Base-by-base conservation (phyloP, 2,113 vertebrate species). In the Dermatemys mawii region DNA sequence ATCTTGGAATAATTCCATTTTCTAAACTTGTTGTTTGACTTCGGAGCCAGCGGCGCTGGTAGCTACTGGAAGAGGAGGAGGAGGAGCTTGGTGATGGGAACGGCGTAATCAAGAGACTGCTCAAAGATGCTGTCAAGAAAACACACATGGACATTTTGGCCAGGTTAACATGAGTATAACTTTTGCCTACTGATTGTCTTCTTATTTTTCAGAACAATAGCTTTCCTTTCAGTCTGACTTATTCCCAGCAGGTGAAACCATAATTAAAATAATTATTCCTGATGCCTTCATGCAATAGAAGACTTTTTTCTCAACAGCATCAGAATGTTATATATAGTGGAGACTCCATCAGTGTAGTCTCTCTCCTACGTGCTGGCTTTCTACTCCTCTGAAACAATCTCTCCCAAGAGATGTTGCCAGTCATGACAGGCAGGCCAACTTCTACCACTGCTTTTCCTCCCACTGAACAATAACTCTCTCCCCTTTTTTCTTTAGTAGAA, bases 21-120 rank as follows among this genome's bases (percentile, higher is more conserved):
- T 99, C 98, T 95, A 99, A 97, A 97, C 99, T 99, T 44, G 99
- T 99, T 51, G 98, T 98, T 93, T 99, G 99, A 96, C 98, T 99
- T 90, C 99, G 98, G 48, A 99, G 98, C 98, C 98, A 99, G 73
- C 99, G 99, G 51, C 99, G 98, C 90, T 99, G 98, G 88, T 98
- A 99, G 95, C 98, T 99, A 96, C 98, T 99, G 55, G 98, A 98
- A 81, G 98, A 99, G 75, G 99, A 98, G 1, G 97, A 93, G 3
- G 98, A 99, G 80, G 98, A 98, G 63, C 98, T 98, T 55, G 99
- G 99, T 80, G 99, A 99, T 5, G 99, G 98, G 76, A 99, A 98
- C 29, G 99, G 98, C 29, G 99, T 99, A 85, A 99, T 98, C 96
- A 99, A 87, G 63, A 99, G 98, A 95, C 99, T 99, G 96, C 98